phyloP scores from a whole-genome alignment of 1,140 invertebrate genomes.

The Heliconius hewitsoni region DNA sequence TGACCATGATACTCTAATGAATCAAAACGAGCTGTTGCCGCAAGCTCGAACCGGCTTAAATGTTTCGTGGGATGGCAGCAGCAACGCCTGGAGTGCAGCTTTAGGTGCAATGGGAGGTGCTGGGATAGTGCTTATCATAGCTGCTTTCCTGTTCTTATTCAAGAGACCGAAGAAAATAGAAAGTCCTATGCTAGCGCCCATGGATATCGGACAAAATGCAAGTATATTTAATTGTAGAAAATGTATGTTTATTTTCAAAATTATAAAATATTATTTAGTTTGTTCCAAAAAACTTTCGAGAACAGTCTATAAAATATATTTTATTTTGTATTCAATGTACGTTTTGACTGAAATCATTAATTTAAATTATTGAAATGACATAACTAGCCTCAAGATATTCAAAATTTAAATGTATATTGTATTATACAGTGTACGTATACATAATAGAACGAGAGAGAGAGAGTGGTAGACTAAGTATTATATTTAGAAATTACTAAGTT shows the following conservation, averaged over 20 bases:
- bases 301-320: too few relatives aligned
- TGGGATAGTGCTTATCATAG: constrained; percentile 62
- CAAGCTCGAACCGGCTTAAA: constrained; percentile 44
- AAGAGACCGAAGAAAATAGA: constrained; percentile 55
- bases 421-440: too few relatives aligned
- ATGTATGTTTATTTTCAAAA: too few relatives aligned
- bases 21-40: constrained; percentile 30
- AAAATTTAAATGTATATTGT: too few relatives aligned
- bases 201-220: constrained; percentile 68
- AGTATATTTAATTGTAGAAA: constrained; percentile 40
- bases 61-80: constrained; percentile 40
- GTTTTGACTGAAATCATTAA: neutral
- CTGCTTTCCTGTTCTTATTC: constrained; percentile 56
- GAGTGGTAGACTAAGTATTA: too few relatives aligned
- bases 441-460: too few relatives aligned
- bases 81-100: constrained; percentile 63
- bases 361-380: neutral
- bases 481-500: neutral
- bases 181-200: constrained; percentile 59
- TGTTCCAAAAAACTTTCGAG: too few relatives aligned
- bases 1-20: neutral
- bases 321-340: too few relatives aligned
- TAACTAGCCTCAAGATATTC: too few relatives aligned
- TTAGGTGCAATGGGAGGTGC: constrained; percentile 65
- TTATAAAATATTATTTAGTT: too few relatives aligned